Evolutionary conservation across 1,140 invertebrate species (phyloP), one percentile per base, ranked within the genome.

Genomic region (Andrena cerasifolii): DNA sequence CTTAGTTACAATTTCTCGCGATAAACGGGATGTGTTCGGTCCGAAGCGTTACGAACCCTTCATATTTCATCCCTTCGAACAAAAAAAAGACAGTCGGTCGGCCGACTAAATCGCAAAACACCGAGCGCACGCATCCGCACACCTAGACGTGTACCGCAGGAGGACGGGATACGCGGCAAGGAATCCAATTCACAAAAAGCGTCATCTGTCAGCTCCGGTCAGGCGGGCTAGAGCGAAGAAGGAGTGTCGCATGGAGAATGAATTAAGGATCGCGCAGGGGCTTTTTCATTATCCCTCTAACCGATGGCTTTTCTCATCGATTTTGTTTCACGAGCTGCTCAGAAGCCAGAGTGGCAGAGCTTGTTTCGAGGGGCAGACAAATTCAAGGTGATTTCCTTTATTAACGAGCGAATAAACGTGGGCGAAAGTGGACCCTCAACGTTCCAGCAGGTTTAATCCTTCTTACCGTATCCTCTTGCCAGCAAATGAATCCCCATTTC

Each of bases 151-250:
- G 0, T 12, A 49, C 14, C 28, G n/a, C 14, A 40, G 21, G 47
- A 53, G 47, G 36, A 28, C 40, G 14, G 26, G 65, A 61, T 33
- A 70, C 45, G 24, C n/a, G 16, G 16, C 18, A 18, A 62, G 28
- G 26, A 61, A 79, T 75, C 47, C 70, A 75, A 67, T 79, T 79
- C 45, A n/a, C 53, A 62, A 68, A 61, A 75, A 79, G 78, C n/a
- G 75, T 67, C 78, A 67, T 67, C 63, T 75, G 59, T 79, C 71
- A 66, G 33, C 14, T 1, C 45, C 14, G 2, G 61, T 0, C 14
- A 21, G 24, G 0, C 21, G 16, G 45, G 7, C 58, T n/a, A 51
- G 33, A 24, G 31, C 16, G 56, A 36, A 33, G 16, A 26, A n/a
- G n/a, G 61, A 36, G 21, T 31, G 12, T 51, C 31, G 24, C 59